Base-by-base conservation (phyloP, 1,140 invertebrate genomes). In the Druon quercuslanigerum region DNA sequence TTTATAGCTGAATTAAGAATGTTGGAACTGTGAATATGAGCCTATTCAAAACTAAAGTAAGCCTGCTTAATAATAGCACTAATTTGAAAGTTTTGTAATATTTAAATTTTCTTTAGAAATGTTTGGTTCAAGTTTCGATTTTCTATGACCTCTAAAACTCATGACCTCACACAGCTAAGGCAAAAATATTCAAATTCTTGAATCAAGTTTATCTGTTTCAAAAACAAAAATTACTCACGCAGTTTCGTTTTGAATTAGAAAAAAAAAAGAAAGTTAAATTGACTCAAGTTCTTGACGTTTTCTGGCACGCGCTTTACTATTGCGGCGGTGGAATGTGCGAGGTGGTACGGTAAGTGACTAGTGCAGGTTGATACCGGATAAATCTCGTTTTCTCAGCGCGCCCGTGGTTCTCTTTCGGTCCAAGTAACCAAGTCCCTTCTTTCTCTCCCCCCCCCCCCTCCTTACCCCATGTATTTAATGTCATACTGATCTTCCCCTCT, bases 281-380 rank as follows among this genome's bases (percentile, higher is more conserved):
- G 46, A 71, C 40, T 51, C 73, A 17, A 50, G n/a, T 46, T 51
- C 40, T 0, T 46, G 13, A 72, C 46, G 54, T 72, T 72, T 16
- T 33, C 40, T 78, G 17, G 70, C 73, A 51, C 25, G 14, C 51
- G 70, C 52, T 66, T 72, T 77, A 72, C 12, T 73, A 33, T 52
- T 52, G 50, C 33, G 77, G 75, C 81, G 75, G 83, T 3, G 51
- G 84, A 85, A 84, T 82, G 83, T 74, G 82, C 79, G 79, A 79
- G 71, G 81, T 85, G 84, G 82, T 84, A 86, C 85, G 84, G 80
- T 86, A 84, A 88, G 84, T 82, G 85, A 85, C 83, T 83, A 74
- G 74, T 74, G 71, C 85, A 33, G 57, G 87, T 89, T 89, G 79
- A 87, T 88, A 89, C 87, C 85, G 87, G 88, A 88, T 89, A 87